These are phyloP conservation scores for Alectoris magna DNA, from an alignment of 2,797 vertebrate genomes.

Conservation along the genomic window DNA sequence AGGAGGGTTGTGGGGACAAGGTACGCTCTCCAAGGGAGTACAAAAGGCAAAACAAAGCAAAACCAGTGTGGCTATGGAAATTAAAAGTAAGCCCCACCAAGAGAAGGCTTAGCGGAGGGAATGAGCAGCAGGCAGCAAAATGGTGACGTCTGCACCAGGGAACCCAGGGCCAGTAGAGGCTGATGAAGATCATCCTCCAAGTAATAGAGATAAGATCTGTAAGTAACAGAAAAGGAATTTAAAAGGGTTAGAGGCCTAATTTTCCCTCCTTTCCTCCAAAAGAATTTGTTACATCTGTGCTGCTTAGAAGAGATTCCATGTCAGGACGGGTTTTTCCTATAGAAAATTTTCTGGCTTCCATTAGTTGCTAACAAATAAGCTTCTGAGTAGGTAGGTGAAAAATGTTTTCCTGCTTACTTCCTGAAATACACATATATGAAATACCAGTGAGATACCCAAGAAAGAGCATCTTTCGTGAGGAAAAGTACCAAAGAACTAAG, in stretches of 20 bases:
- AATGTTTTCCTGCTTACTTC: not conserved
- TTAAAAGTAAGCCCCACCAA: not conserved
- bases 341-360: not conserved
- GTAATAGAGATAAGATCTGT: not conserved
- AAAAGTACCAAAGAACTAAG: not conserved
- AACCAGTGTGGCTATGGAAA: not conserved
- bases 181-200: slow-evolving; percentile 1
- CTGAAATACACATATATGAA: not conserved
- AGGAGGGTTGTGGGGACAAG: not conserved
- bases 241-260: not conserved
- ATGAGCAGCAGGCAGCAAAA: not conserved
- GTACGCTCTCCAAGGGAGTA: not conserved
- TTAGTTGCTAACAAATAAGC: not conserved
- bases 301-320: not conserved
- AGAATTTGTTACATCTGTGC: not conserved
- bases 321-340: not conserved
- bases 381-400: not conserved
- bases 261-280: slow-evolving; percentile 1
- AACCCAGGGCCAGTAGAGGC: not conserved
- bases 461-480: not conserved
- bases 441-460: not conserved
- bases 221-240: not conserved
- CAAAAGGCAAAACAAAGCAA: slow-evolving; percentile 27
- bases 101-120: not conserved
- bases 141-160: not conserved